Evolutionary conservation across 2,113 vertebrate species (phyloP).

Genomic region (Centropristis striata): DNA sequence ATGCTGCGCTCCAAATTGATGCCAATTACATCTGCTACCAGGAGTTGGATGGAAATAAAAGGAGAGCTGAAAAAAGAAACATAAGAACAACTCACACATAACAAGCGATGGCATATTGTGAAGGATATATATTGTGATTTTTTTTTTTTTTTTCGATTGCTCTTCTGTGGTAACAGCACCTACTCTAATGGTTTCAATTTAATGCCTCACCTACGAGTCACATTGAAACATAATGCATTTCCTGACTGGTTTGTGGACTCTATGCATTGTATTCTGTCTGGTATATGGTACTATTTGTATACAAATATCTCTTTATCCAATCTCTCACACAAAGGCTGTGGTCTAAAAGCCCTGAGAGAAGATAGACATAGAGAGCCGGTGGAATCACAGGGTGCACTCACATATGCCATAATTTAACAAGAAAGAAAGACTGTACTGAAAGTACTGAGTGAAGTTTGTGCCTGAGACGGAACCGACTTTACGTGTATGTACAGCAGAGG

Average conservation of each 20-base stretch:
- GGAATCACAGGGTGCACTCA: neutral
- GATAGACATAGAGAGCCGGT: neutral
- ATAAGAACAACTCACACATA: slow-evolving; percentile 9
- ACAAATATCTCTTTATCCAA: neutral
- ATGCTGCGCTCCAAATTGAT: slow-evolving; percentile 28
- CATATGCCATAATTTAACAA: neutral
- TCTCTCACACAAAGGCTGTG: neutral
- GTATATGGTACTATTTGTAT: neutral
- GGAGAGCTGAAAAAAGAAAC: neutral
- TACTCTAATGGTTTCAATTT: neutral
- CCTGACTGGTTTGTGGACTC: neutral
- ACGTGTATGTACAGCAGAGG: no score
- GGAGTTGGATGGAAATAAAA: neutral
- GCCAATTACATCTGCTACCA: slow-evolving; percentile 33
- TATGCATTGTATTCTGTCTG: neutral
- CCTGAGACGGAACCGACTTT: neutral
- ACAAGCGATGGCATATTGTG: slow-evolving; percentile 2
- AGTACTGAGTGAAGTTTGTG: neutral
- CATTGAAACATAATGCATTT: neutral
- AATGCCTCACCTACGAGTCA: neutral
- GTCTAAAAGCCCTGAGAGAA: neutral
- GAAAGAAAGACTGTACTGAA: no score
- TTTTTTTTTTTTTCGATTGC: neutral
- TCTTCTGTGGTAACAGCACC: neutral
- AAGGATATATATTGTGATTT: neutral